Evolutionary conservation across 2,113 vertebrate genomes (phyloP).

Genomic region (Tenebrosternarchus preto): DNA sequence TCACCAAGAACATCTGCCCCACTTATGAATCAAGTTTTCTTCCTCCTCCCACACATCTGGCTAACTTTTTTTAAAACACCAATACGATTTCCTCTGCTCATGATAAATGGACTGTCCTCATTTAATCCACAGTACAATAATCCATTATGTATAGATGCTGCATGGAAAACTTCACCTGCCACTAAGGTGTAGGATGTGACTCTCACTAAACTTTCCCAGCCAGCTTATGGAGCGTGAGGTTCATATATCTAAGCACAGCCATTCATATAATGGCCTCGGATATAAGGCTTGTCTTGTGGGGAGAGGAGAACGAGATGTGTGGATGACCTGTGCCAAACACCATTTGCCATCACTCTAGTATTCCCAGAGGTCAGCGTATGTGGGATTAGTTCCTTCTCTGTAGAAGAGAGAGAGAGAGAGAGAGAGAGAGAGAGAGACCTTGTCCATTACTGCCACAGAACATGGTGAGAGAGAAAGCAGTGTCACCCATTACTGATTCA

Average conservation of each 20-base stretch:
- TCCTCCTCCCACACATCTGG: background rate
- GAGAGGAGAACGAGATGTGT: background rate
- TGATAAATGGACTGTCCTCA: background rate
- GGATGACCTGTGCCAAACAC: background rate
- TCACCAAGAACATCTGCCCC: constrained; percentile 5
- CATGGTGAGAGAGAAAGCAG: background rate
- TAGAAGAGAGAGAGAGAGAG: background rate
- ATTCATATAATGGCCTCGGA: background rate
- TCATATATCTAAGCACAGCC: background rate
- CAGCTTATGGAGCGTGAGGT: background rate
- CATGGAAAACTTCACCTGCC: background rate
- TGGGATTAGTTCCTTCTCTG: too few species aligned
- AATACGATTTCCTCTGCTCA: background rate
- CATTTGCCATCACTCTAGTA: background rate
- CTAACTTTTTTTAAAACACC: background rate
- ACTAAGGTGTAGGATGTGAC: background rate
- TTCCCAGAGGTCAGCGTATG: background rate
- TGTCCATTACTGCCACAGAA: too few species aligned
- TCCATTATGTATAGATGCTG: background rate
- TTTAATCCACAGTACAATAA: background rate
- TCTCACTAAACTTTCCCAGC: background rate
- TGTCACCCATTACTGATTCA: background rate
- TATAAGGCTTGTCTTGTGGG: too few species aligned
- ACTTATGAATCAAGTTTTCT: constrained; percentile 53
- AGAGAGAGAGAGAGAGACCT: background rate